Conservation (phyloP, 2,797 vertebrate species). For the Streptopelia turtur region DNA sequence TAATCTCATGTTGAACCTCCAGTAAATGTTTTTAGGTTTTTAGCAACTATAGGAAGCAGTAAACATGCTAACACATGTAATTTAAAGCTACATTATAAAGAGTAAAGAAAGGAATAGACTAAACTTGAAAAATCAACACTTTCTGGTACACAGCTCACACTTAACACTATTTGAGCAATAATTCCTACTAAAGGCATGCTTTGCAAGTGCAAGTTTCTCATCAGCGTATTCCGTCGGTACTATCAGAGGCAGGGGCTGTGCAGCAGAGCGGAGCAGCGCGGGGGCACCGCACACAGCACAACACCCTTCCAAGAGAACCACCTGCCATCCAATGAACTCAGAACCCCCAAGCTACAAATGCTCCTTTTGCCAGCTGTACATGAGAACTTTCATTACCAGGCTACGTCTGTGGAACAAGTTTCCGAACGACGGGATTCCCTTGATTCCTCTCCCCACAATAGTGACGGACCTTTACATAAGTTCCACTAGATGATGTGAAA, state of each 20-base stretch:
- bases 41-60: not conserved
- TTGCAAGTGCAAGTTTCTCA: not conserved
- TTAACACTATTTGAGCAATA: not conserved
- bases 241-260: too few relatives aligned
- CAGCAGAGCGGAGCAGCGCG: too few relatives aligned
- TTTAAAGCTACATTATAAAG: too few relatives aligned
- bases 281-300: too few relatives aligned
- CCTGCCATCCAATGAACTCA: not conserved
- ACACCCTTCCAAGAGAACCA: not conserved
- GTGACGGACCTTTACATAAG: not conserved
- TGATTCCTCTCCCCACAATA: not conserved
- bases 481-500: too few relatives aligned
- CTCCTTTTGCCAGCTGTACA: fast-evolving
- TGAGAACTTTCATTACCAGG: too few relatives aligned
- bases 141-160: not conserved
- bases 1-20: not conserved
- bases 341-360: not conserved
- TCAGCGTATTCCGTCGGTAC: not conserved
- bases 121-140: not conserved
- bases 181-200: not conserved
- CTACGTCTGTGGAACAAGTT: not conserved
- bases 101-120: not conserved
- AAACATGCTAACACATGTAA: fast-evolving
- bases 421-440: not conserved
- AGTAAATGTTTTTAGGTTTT: not conserved